Evolutionary conservation across 2,888 invertebrate species (phyloP).

Genomic region (Apoda limacodes): DNA sequence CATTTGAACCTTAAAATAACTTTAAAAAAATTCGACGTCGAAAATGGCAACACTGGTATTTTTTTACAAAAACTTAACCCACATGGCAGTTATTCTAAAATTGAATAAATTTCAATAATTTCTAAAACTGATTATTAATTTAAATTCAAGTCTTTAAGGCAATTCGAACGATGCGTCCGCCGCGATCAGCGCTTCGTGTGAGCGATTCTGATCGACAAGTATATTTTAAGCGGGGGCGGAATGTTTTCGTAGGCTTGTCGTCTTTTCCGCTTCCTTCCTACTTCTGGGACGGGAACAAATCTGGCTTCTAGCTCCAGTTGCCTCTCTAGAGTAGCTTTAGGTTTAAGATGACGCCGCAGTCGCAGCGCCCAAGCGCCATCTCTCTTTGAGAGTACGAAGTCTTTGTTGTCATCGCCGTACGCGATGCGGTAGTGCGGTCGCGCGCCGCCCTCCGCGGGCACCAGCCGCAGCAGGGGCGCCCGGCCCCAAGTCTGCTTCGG

Average conservation of each 20-base stretch:
- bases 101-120: background rate
- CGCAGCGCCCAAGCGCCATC: slow-evolving; percentile 54
- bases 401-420: slow-evolving; percentile 38
- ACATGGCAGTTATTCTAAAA: background rate
- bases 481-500: slow-evolving; percentile 51
- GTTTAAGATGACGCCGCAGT: slow-evolving; percentile 37
- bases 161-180: slow-evolving; percentile 3
- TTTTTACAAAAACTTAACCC: too few relatives aligned
- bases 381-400: slow-evolving; percentile 45
- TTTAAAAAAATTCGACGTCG: slow-evolving; percentile 15
- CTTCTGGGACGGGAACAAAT: slow-evolving; percentile 34
- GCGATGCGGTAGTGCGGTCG: slow-evolving; percentile 49
- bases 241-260: slow-evolving; percentile 23
- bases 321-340: slow-evolving; percentile 26
- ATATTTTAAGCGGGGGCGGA: slow-evolving; percentile 47
- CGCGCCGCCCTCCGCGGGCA: slow-evolving; percentile 42
- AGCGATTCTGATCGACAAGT: slow-evolving; percentile 45
- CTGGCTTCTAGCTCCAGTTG: slow-evolving; percentile 56
- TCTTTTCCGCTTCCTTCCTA: slow-evolving; percentile 21
- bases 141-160: slow-evolving; percentile 1
- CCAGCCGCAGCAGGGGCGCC: slow-evolving; percentile 44
- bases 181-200: slow-evolving; percentile 27
- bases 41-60: slow-evolving; percentile 23
- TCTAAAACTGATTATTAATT: background rate
- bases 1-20: too few relatives aligned